phyloP scores from a whole-genome alignment of 2,888 invertebrate species.

The Synergus laeviventris region DNA sequence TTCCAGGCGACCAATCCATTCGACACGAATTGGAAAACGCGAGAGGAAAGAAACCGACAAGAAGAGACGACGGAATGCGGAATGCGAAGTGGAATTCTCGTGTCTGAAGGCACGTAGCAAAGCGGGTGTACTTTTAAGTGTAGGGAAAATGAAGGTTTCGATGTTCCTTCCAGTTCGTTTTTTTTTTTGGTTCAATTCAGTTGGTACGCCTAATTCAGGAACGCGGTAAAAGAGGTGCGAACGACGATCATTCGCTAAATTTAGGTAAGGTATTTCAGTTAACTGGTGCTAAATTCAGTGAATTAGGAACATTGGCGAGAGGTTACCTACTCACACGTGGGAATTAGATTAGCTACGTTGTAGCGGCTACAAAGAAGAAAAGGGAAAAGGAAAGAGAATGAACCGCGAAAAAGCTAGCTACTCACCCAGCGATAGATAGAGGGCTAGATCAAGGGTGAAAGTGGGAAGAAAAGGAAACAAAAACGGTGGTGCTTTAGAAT shows the following conservation, averaged over 20 bases:
- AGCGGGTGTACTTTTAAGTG: constrained; percentile 15
- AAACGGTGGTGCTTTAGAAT: constrained; percentile 33
- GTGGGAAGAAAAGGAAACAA: neutral
- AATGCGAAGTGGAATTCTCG: constrained; percentile 20
- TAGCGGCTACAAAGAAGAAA: constrained; percentile 61
- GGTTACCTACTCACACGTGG: constrained; percentile 58
- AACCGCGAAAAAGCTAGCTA: constrained; percentile 31
- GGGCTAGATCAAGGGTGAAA: constrained; percentile 15
- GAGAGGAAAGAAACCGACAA: constrained; percentile 59
- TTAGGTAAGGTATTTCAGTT: constrained; percentile 59
- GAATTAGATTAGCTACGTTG: constrained; percentile 70
- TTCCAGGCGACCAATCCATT: constrained; percentile 63
- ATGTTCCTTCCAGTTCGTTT: neutral
- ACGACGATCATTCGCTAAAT: constrained; percentile 54
- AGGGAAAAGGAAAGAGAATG: constrained; percentile 26
- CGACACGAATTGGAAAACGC: constrained; percentile 64
- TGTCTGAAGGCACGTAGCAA: constrained; percentile 29
- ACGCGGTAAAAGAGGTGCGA: constrained; percentile 43
- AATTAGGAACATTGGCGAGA: constrained; percentile 58
- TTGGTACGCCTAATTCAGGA: constrained; percentile 19
- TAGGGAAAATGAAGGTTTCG: constrained; percentile 26
- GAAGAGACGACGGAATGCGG: constrained; percentile 29
- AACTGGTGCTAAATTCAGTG: constrained; percentile 65
- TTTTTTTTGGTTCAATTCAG: constrained; percentile 19
- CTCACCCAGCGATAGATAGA: neutral